Evolutionary conservation across 1,140 invertebrate species (phyloP).

Genomic region (Drosophila bocqueti): DNA sequence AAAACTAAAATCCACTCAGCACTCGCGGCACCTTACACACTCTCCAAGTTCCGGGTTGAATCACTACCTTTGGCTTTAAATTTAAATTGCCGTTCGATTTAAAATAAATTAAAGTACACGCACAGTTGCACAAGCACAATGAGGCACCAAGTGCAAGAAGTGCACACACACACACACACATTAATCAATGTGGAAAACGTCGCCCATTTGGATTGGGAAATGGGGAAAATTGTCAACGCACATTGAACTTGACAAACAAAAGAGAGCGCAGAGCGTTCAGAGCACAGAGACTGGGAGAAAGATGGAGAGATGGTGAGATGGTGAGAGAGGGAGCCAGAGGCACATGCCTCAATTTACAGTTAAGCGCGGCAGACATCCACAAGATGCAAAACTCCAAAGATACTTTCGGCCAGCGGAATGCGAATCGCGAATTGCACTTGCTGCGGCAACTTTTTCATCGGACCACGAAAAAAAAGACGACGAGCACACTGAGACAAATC

Average conservation of each 20-base stretch:
- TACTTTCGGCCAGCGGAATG: slow-evolving; percentile 79
- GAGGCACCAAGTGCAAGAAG: slow-evolving; percentile 52
- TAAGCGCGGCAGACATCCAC: slow-evolving; percentile 63
- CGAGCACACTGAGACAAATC: neutral
- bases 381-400: slow-evolving; percentile 78
- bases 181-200: slow-evolving; percentile 67
- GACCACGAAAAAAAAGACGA: slow-evolving; percentile 24
- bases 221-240: slow-evolving; percentile 82
- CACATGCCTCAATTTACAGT: slow-evolving; percentile 79
- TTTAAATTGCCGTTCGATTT: slow-evolving; percentile 68
- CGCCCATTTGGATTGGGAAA: slow-evolving; percentile 69
- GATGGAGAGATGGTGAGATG: neutral
- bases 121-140: slow-evolving; percentile 74
- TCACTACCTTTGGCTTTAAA: slow-evolving; percentile 31
- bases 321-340: neutral
- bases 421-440: slow-evolving; percentile 72
- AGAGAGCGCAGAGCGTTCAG: slow-evolving; percentile 8
- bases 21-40: slow-evolving; percentile 18
- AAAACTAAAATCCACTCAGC: slow-evolving; percentile 15
- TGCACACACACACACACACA: neutral
- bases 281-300: slow-evolving; percentile 1
- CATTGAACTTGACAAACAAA: slow-evolving; percentile 76
- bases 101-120: slow-evolving; percentile 79
- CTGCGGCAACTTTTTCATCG: slow-evolving; percentile 74
- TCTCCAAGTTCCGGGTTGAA: slow-evolving; percentile 71